Conservation (phyloP, 2,797 vertebrate species). For the Micrastur ruficollis region DNA sequence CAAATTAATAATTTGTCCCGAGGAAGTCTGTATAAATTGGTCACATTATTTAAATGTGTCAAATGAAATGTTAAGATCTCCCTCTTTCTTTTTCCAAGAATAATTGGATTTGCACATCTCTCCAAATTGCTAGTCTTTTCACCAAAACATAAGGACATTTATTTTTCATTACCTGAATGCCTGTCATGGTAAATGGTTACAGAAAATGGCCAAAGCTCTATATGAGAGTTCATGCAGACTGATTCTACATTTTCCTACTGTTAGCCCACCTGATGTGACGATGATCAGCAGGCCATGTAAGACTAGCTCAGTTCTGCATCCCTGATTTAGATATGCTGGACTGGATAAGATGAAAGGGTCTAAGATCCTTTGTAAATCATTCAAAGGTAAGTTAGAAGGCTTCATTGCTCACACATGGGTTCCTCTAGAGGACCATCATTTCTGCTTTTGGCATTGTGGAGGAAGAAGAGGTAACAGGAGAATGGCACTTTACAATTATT, state of each 20-base stretch:
- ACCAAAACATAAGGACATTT: neutral
- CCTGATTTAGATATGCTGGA: neutral
- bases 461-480: neutral
- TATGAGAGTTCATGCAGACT: neutral
- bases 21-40: neutral
- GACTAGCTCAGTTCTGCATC: neutral
- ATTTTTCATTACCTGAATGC: neutral
- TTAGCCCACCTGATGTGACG: neutral
- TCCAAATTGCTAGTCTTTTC: neutral
- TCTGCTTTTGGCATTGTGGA: neutral
- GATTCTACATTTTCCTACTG: neutral
- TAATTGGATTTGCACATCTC: slow-evolving; percentile 21
- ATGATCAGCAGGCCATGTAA: neutral
- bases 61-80: slow-evolving; percentile 28
- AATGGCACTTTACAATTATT: neutral
- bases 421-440: neutral
- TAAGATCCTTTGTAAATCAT: neutral
- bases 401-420: neutral
- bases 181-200: neutral
- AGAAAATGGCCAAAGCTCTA: neutral
- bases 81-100: neutral
- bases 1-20: neutral
- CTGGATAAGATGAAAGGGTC: neutral
- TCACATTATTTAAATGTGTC: slow-evolving; percentile 22
- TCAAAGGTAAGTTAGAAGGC: neutral